Evolutionary conservation across 2,797 vertebrate species (phyloP), one percentile per base, ranked within the genome.

Genomic region (Hippopotamyrus pictus): DNA sequence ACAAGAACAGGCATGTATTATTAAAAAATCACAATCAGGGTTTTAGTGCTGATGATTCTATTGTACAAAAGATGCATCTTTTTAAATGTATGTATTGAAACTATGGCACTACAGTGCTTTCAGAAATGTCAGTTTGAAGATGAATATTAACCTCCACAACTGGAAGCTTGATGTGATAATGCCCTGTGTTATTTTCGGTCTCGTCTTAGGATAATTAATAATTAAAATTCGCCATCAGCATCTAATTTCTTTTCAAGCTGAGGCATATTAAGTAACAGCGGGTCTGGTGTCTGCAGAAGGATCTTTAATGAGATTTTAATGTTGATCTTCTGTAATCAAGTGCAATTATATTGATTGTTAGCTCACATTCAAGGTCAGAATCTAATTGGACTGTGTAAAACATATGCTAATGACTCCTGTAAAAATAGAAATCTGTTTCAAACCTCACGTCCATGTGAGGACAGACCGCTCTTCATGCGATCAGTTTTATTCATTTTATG

Each of bases 161-260:
- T 17, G 86, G 17, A 69, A 54, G 22, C 37, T 17, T 86, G 50
- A 48, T 88, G 83, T 57, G 87, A 57, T 57, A 65, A 53, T 53
- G 51, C 86, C 51, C 89, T 50, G 89, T 44, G 53, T 91, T 91
- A 90, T 88, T 89, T 88, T 88, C 37, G 90, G 89, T 65, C 54
- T 89, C 83, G 79, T 88, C 89, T 25, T 51, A 59, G 22, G 85
- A 59, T 91, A 62, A 92, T 92, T 37, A 92, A 92, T 91, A 84
- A 92, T 92, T 92, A 37, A 92, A 89, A 89, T n/a, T 14, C 41
- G 17, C 69, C 33, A 82, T 79, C 65, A 51, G 89, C 89, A 62
- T 90, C 88, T 89, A 87, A 91, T 91, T 92, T 91, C 88, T 90
- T 59, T 83, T 89, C 89, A 59, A 82, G 41, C n/a, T 88, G 62